Conservation (phyloP, 2,113 vertebrate genomes). For the Copsychus sechellarum region DNA sequence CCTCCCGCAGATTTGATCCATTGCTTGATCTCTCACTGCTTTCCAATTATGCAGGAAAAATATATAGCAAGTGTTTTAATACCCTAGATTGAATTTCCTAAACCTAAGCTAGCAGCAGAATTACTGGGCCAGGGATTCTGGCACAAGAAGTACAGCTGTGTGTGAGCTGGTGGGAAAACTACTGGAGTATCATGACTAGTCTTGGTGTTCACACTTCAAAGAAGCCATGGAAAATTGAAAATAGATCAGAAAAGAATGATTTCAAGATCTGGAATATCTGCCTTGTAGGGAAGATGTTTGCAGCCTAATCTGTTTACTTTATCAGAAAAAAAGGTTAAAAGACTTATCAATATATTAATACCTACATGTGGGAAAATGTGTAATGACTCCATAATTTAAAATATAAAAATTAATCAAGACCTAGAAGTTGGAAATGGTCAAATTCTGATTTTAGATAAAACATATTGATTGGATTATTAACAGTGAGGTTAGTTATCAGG, state of each 20-base stretch:
- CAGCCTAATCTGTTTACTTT: slow-evolving; percentile 30
- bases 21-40: slow-evolving; percentile 52
- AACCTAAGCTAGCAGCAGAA: slow-evolving; percentile 46
- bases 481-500: not conserved
- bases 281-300: slow-evolving; percentile 1
- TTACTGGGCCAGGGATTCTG: slow-evolving; percentile 38
- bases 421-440: not conserved
- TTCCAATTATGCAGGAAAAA: slow-evolving; percentile 61
- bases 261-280: slow-evolving; percentile 48
- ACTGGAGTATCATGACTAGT: slow-evolving; percentile 59
- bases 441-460: not conserved
- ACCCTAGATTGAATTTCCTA: slow-evolving; percentile 60
- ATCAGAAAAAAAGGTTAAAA: slow-evolving; percentile 15
- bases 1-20: not conserved
- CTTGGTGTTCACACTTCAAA: slow-evolving; percentile 59
- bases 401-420: not conserved
- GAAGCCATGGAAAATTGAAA: slow-evolving; percentile 60
- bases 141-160: slow-evolving; percentile 65
- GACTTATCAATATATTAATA: not conserved
- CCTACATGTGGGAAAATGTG: not conserved
- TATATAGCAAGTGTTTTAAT: slow-evolving; percentile 57
- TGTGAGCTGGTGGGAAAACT: slow-evolving; percentile 67
- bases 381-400: not conserved
- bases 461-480: not conserved
- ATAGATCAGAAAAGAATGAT: slow-evolving; percentile 62